A percentile compares a stretch with the other conserved stretches of the same genome.
phyloP scores from a whole-genome alignment of 2,797 vertebrate species.

The Enteromius viviparus region DNA sequence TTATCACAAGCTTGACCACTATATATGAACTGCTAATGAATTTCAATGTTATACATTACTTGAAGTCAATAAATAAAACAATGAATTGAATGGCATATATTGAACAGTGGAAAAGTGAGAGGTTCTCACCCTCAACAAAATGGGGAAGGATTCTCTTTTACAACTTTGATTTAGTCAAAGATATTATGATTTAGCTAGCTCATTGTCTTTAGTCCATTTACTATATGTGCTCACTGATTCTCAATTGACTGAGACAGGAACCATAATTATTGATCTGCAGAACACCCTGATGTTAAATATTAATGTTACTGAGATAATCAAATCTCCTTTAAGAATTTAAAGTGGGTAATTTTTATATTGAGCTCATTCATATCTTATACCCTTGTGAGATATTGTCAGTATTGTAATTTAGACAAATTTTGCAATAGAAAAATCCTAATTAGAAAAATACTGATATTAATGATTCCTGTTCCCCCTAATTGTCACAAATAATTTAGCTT shows the following conservation, averaged over 20 bases:
- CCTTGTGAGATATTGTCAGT: neutral
- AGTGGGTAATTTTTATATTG: neutral
- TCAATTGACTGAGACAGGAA: constrained; percentile 49
- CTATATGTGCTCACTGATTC: constrained; percentile 17
- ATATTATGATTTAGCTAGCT: neutral
- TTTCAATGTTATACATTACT: neutral
- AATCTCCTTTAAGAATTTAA: constrained; percentile 49
- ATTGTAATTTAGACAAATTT: neutral
- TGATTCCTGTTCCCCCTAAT: neutral
- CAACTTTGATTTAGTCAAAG: constrained; percentile 1
- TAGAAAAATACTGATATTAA: neutral
- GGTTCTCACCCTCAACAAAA: neutral
- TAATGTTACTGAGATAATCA: constrained; percentile 62
- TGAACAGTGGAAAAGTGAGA: neutral
- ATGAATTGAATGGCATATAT: neutral
- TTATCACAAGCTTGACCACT: neutral
- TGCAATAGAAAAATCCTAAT: neutral
- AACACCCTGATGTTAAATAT: constrained; percentile 70
- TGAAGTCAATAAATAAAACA: neutral
- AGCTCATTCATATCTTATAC: neutral
- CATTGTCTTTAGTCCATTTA: neutral
- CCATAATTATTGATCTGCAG: constrained; percentile 66
- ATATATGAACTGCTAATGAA: neutral
- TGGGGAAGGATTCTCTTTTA: neutral
- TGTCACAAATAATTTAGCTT: neutral